Base-by-base conservation (phyloP, 1,140 invertebrate genomes). In the Centruroides vittatus region DNA sequence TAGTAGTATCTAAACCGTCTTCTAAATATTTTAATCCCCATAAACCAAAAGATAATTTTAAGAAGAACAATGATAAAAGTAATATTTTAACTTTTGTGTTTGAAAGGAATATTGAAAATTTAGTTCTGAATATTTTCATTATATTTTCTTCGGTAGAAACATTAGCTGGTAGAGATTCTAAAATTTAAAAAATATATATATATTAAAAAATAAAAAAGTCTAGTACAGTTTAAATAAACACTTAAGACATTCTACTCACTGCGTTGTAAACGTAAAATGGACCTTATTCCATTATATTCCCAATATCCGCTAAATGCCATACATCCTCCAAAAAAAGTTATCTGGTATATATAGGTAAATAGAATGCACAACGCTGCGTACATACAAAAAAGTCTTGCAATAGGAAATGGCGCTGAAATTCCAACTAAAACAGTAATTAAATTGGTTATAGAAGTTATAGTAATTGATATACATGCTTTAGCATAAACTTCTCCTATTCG, bases 381-480 rank as follows among this genome's bases (percentile, higher is more conserved):
- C 67, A 93, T 86, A 76, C 93, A 97, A 76, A 98, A 98, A 67
- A 96, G 95, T 70, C 88, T 84, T 3, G 97, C 89, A 10, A 88
- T 89, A 35, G 90, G 91, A 69, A 96, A 97, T 4, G 91, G 89
- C 54, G 89, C 93, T 67, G 91, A 84, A 64, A 94, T 89, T 13
- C 94, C 94, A 58, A 98, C 94, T 73, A 86, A 89, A 75, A 98
- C 96, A 23, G 90, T 93, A 62, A 97, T 83, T 78, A 96, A 88
- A 73, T 98, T 93, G 0, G 94, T 98, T 13, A 98, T 77, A 0
- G 93, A 96, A 2, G 95, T 98, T 63, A 98, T 96, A 36, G 93
- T 97, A 60, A 98, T 95, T 3, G 93, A 97, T 11, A 97, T 92
- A 0, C 93, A 93, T n/a, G 93, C 93, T 72, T 94, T 89, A 54